These are phyloP conservation scores for Dufourea novaeangliae DNA, from an alignment of 1,140 invertebrate species.

Conservation along the genomic window DNA sequence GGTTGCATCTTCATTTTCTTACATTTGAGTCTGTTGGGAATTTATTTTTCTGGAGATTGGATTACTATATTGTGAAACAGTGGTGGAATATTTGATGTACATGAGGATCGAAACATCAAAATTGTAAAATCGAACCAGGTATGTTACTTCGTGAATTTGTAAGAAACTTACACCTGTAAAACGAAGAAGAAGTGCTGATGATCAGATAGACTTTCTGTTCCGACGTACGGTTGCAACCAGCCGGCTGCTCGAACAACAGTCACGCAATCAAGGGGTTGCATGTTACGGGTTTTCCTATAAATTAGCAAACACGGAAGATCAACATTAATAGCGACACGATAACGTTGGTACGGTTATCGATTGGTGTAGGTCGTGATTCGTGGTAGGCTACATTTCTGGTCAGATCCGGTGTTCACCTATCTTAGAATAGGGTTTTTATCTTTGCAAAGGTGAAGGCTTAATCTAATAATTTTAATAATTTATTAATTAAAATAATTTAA, in stretches of 20 bases:
- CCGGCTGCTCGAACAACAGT: not conserved
- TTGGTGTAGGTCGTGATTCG: constrained; percentile 3
- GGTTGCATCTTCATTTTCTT: no score
- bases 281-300: not conserved
- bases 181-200: not conserved
- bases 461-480: no score
- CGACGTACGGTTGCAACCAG: not conserved
- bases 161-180: not conserved
- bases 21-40: no score
- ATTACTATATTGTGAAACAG: no score
- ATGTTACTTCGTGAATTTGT: not conserved
- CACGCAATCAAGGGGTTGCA: constrained; percentile 3
- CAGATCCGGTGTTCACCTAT: not conserved
- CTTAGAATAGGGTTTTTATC: not conserved
- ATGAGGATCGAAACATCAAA: no score
- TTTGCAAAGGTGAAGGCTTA: not conserved
- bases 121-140: no score
- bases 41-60: no score
- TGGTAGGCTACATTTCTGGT: not conserved
- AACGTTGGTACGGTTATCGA: constrained; percentile 25
- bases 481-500: no score
- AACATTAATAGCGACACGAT: constrained; percentile 32
- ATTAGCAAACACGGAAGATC: constrained; percentile 24
- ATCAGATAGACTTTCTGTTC: not conserved
- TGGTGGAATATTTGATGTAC: no score